Percentiles rank a stretch among this genome's conserved stretches.
Conservation (phyloP, 1,140 invertebrate species). For the Eumaeus atala region DNA sequence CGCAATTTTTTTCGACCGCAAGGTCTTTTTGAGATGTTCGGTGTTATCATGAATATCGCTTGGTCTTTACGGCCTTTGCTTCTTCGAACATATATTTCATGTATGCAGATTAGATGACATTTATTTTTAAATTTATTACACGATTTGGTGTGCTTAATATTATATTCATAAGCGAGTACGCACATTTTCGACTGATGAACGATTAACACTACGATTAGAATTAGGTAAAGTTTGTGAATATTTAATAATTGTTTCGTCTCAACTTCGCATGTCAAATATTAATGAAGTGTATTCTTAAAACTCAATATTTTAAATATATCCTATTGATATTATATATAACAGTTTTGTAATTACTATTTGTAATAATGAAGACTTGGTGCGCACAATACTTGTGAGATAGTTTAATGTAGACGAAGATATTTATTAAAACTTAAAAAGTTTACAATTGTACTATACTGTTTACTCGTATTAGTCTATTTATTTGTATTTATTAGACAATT, state of each 20-base stretch:
- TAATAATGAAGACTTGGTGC: slow-evolving; percentile 57
- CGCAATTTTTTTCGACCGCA: slow-evolving; percentile 22
- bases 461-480: slow-evolving; percentile 1
- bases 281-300: not conserved
- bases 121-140: not conserved
- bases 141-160: slow-evolving; percentile 26
- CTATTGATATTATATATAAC: slow-evolving; percentile 21
- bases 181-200: slow-evolving; percentile 42
- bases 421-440: slow-evolving; percentile 28
- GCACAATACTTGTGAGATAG: slow-evolving; percentile 69
- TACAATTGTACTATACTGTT: slow-evolving; percentile 13
- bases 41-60: slow-evolving; percentile 4
- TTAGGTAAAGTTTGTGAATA: not conserved
- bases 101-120: not conserved
- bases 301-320: slow-evolving; percentile 21
- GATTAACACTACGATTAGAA: slow-evolving; percentile 19
- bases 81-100: slow-evolving; percentile 12
- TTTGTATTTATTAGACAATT: not conserved
- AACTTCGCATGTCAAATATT: not conserved
- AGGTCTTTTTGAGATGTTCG: slow-evolving; percentile 25
- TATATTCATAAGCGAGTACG: slow-evolving; percentile 22
- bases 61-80: slow-evolving; percentile 10
- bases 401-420: slow-evolving; percentile 37
- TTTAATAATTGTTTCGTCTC: slow-evolving; percentile 1
- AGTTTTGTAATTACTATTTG: slow-evolving; percentile 48